These are phyloP conservation scores for Argopecten irradians DNA, from an alignment of 1,140 invertebrate species.

Conservation along the genomic window DNA sequence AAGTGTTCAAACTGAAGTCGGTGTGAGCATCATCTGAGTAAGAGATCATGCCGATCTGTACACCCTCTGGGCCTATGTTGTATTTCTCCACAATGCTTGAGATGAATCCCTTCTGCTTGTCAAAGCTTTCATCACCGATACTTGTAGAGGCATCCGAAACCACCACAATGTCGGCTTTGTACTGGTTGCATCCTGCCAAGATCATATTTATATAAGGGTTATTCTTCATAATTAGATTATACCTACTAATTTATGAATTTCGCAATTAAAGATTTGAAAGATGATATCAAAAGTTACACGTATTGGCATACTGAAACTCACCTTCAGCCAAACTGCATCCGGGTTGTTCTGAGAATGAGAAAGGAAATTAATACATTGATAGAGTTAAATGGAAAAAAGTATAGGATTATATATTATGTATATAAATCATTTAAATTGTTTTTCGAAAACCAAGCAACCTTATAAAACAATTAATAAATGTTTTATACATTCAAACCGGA, in stretches of 20 bases:
- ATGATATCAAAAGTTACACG: too few relatives aligned
- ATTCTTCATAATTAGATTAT: too few relatives aligned
- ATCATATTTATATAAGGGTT: too few relatives aligned
- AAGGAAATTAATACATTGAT: not conserved
- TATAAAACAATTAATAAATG: not conserved
- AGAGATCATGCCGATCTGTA: constrained; percentile 45
- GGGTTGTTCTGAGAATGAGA: not conserved
- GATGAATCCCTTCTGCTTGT: constrained; percentile 36
- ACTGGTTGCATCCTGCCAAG: constrained; percentile 20
- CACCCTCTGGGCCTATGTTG: constrained; percentile 38
- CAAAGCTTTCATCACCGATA: constrained; percentile 51
- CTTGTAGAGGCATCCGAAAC: constrained; percentile 55
- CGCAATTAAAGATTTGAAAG: too few relatives aligned
- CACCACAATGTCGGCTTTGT: constrained; percentile 56
- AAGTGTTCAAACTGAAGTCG: constrained; percentile 42
- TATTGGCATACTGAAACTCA: not conserved
- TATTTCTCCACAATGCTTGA: constrained; percentile 30
- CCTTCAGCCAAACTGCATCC: constrained; percentile 13
- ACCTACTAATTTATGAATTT: too few relatives aligned
- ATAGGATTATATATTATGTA: too few relatives aligned
- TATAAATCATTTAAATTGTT: not conserved
- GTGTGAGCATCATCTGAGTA: constrained; percentile 22
- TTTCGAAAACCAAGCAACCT: not conserved
- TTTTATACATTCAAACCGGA: not conserved
- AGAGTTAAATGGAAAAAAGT: too few relatives aligned